Evolutionary conservation across 2,113 vertebrate genomes (phyloP), one percentile per base, ranked within the genome.

Genomic region (Willisornis vidua): DNA sequence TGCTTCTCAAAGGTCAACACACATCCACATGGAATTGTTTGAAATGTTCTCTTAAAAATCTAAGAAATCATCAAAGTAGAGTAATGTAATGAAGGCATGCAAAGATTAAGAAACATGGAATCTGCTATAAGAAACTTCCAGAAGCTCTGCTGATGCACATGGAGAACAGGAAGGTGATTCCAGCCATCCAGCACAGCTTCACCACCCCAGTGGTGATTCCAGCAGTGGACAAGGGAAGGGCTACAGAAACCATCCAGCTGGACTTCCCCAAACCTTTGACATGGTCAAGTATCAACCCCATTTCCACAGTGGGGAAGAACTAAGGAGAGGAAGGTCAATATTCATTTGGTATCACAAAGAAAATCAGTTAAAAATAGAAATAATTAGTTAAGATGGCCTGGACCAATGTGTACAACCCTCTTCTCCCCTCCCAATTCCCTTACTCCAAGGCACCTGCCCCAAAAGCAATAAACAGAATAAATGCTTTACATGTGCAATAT

Each of bases 401-500:
- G 35, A 62, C 24, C 74, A 82, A 73, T 0, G 7, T 45, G 59
- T 6, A 83, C 37, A 76, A 35, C 4, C 23, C 24, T 22, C 0
- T 55, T 48, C 26, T 71, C 29, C 28, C 23, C 61, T 75, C 48
- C 75, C 52, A 84, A 12, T 49, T 61, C 66, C 48, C 45, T 66
- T 68, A 37, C 17, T 67, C 54, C 43, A 33, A 80, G 29, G 46
- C 46, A 63, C 15, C 49, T 43, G 9, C 25, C 59, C 41, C 55
- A 87, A 54, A 46, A 81, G 33, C 29, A 29, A 46, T 43, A 58
- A 96, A 46, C 24, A 76, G 49, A 89, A 89, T 4, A 62, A 94
- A 75, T 37, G 31, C 72, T 63, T 96, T 96, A 99, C 99, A 41
- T 99, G 99, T 78, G 99, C 99, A 39, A 99, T 98, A 95, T 99